A percentile compares a stretch with the other conserved stretches of the same genome.
Evolutionary conservation across 2,113 vertebrate species (phyloP).

Genomic region (Oryctolagus cuniculus): mOryCun1.1 NC_091453.1:124026001-124026500

Average conservation of each 20-base stretch:
- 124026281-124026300: neutral
- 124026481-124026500: neutral
- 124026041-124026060: no score
- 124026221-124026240: neutral
- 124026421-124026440: neutral
- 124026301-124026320: neutral
- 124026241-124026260: neutral
- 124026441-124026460: neutral
- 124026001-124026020: no score
- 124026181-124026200: neutral
- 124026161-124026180: neutral
- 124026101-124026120: no score
- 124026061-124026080: no score
- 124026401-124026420: neutral
- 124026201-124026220: neutral
- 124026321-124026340: neutral
- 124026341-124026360: neutral
- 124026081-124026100: no score
- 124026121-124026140: neutral
- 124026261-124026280: neutral
- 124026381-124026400: neutral
- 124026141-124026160: neutral
- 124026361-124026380: neutral
- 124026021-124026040: no score
- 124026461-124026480: neutral